Percentiles rank a stretch among this genome's conserved stretches.
phyloP scores from a whole-genome alignment of 2,888 invertebrate genomes.

The Keiferia lycopersicella region DNA sequence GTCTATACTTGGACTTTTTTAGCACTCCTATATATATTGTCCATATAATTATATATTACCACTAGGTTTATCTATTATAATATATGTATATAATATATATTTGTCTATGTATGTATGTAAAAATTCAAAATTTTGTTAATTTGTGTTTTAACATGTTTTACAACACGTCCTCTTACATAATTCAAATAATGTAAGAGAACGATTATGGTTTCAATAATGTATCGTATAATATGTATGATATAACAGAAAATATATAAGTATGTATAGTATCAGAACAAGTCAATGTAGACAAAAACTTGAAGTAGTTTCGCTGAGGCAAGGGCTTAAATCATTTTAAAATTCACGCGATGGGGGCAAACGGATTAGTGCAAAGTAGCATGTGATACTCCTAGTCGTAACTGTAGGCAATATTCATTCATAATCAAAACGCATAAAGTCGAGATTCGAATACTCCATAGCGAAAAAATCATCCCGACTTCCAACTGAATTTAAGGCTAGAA shows the following conservation, averaged over 20 bases:
- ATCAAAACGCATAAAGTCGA: conserved; percentile 48
- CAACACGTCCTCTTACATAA: no score
- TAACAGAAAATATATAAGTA: no score
- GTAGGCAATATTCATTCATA: conserved; percentile 59
- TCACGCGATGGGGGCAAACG: conserved; percentile 66
- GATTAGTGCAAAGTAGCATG: conserved; percentile 68
- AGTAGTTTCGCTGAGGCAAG: not conserved
- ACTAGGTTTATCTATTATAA: no score
- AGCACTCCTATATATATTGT: not conserved
- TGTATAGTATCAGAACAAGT: not conserved
- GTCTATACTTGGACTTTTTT: not conserved
- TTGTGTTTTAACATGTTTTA: no score
- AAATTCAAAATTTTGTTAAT: not conserved
- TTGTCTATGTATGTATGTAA: not conserved
- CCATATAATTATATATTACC: no score
- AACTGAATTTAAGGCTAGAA: conserved; percentile 65
- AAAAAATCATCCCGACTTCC: conserved; percentile 53
- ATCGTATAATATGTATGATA: no score
- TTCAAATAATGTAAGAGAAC: no score
- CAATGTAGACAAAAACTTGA: not conserved
- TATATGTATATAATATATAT: no score
- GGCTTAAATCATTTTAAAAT: conserved; percentile 2
- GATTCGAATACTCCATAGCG: conserved; percentile 31
- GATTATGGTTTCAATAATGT: not conserved
- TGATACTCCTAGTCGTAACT: conserved; percentile 72